Conservation (phyloP, 2,797 vertebrate genomes). For the Furcifer pardalis region DNA sequence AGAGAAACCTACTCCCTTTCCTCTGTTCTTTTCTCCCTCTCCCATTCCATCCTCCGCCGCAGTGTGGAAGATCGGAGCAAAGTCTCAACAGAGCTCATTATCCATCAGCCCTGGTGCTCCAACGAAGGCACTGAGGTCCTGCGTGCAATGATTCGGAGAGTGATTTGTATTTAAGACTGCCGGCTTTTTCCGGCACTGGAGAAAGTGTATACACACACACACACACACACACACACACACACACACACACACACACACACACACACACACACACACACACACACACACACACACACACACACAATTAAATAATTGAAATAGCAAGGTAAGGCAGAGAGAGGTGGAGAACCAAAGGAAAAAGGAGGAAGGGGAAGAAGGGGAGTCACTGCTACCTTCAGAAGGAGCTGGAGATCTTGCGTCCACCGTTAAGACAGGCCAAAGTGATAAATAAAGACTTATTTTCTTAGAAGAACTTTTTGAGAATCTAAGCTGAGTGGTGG, state of each 20-base stretch:
- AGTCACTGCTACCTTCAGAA: neutral
- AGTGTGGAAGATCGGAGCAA: conserved; percentile 85
- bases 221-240: too few relatives aligned
- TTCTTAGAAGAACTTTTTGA: neutral
- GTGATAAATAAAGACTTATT: neutral
- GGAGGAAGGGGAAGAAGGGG: neutral
- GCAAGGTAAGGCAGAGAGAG: neutral
- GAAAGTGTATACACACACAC: neutral
- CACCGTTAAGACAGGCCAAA: neutral
- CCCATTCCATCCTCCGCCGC: conserved; percentile 76
- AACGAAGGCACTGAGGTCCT: conserved; percentile 83
- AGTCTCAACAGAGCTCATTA: conserved; percentile 97
- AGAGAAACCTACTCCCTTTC: neutral
- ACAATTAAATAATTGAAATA: conserved; percentile 39
- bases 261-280: neutral
- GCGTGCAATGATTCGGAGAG: conserved; percentile 89
- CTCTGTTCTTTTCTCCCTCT: conserved; percentile 66
- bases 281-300: too few relatives aligned
- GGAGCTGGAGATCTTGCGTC: neutral
- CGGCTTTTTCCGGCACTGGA: conserved; percentile 48
- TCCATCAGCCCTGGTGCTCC: conserved; percentile 72
- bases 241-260: rapidly evolving
- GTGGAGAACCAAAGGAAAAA: neutral
- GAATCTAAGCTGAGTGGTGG: neutral
- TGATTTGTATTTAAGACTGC: conserved; percentile 93